phyloP scores from a whole-genome alignment of 2,888 invertebrate genomes.

The Ectropis crepuscularia region DNA sequence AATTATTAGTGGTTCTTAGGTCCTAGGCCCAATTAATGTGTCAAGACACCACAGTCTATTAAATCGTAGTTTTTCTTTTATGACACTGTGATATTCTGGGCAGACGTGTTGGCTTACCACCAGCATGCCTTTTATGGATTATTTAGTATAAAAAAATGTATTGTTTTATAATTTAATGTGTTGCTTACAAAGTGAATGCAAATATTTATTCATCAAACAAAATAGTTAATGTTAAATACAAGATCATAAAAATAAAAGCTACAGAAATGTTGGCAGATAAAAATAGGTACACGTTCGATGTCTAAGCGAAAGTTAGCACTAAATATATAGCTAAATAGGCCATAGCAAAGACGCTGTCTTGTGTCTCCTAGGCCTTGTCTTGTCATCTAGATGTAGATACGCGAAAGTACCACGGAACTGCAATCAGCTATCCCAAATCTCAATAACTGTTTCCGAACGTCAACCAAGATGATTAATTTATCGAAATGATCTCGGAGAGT shows the following conservation, averaged over 20 bases:
- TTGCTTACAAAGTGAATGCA: too few species aligned
- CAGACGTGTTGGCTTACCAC: too few species aligned
- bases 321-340: slow-evolving; percentile 14
- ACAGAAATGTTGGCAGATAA: too few species aligned
- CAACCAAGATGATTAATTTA: slow-evolving; percentile 39
- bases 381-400: slow-evolving; percentile 31
- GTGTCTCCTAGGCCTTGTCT: slow-evolving; percentile 25
- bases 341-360: slow-evolving; percentile 24
- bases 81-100: too few species aligned
- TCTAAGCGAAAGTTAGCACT: slow-evolving; percentile 10
- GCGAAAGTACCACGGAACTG: slow-evolving; percentile 20
- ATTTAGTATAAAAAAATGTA: too few species aligned
- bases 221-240: slow-evolving; percentile 2
- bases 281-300: too few species aligned
- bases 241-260: neutral
- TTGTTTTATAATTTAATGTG: too few species aligned
- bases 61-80: too few species aligned
- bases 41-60: too few species aligned
- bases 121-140: too few species aligned
- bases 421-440: slow-evolving; percentile 23
- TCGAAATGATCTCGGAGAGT: slow-evolving; percentile 31
- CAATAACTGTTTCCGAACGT: slow-evolving; percentile 33
- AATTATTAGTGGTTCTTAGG: too few species aligned
- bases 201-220: neutral
- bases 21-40: too few species aligned